These are phyloP conservation scores for Lathamus discolor DNA, from an alignment of 2,113 vertebrate genomes.

Conservation along the genomic window DNA sequence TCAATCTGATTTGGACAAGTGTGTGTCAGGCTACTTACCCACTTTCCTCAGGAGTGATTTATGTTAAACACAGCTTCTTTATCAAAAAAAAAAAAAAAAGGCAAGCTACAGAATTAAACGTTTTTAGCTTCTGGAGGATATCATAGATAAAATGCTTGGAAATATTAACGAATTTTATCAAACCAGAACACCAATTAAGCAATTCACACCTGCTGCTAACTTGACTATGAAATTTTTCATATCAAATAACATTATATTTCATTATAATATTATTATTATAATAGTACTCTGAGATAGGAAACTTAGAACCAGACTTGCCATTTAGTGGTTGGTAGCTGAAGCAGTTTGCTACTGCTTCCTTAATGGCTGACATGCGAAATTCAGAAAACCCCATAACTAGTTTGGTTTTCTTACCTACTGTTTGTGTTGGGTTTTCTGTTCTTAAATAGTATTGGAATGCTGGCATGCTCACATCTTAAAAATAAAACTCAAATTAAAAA, in stretches of 20 bases:
- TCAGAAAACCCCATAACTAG: not conserved
- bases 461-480: not conserved
- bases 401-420: not conserved
- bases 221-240: not conserved
- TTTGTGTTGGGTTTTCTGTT: not conserved
- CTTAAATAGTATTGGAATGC: not conserved
- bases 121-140: not conserved
- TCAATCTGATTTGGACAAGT: not conserved
- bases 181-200: not conserved
- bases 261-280: not conserved
- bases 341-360: not conserved
- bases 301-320: not conserved
- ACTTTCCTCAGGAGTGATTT: not conserved
- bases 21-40: not conserved
- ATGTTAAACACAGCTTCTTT: not conserved
- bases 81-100: too few relatives aligned
- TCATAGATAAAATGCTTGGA: not conserved
- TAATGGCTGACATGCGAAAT: not conserved
- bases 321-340: not conserved
- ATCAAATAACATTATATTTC: not conserved
- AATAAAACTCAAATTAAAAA: not conserved
- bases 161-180: not conserved
- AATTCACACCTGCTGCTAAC: not conserved
- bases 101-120: not conserved
- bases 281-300: not conserved